Evolutionary conservation across 1,140 invertebrate genomes (phyloP).

Genomic region (Anastrepha obliqua): DNA sequence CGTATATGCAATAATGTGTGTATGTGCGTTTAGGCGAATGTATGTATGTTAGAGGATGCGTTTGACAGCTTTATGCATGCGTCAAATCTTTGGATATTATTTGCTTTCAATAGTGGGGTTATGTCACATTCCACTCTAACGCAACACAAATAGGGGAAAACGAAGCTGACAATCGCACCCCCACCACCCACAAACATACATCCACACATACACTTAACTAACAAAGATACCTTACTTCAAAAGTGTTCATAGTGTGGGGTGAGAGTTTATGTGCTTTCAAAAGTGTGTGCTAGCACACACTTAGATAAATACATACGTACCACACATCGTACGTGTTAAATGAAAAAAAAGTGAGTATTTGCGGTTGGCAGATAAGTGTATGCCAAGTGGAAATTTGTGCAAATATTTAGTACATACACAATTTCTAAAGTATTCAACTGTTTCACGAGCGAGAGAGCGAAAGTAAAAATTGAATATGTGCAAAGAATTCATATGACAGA

Average conservation of each 20-base stretch:
- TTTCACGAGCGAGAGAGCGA: neutral
- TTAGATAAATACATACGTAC: neutral
- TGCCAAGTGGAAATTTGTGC: constrained; percentile 28
- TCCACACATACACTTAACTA: neutral
- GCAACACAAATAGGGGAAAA: neutral
- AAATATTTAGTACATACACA: constrained; percentile 5
- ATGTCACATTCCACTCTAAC: constrained; percentile 4
- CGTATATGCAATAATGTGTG: neutral
- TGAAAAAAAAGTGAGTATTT: neutral
- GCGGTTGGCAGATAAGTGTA: neutral
- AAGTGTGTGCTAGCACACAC: neutral
- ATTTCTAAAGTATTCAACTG: constrained; percentile 24
- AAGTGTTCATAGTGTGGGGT: neutral
- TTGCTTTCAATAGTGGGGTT: constrained; percentile 42
- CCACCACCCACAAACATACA: too few species aligned
- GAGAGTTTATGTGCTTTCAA: neutral
- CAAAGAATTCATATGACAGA: neutral
- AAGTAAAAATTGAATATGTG: neutral
- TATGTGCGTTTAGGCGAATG: neutral
- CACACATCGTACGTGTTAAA: neutral
- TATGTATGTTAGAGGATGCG: neutral
- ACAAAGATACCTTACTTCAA: neutral
- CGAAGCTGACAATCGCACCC: neutral
- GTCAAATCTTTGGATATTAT: constrained; percentile 48
- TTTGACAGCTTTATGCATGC: constrained; percentile 52